Evolutionary conservation across 2,113 vertebrate species (phyloP).

Genomic region (Piprites chloris): DNA sequence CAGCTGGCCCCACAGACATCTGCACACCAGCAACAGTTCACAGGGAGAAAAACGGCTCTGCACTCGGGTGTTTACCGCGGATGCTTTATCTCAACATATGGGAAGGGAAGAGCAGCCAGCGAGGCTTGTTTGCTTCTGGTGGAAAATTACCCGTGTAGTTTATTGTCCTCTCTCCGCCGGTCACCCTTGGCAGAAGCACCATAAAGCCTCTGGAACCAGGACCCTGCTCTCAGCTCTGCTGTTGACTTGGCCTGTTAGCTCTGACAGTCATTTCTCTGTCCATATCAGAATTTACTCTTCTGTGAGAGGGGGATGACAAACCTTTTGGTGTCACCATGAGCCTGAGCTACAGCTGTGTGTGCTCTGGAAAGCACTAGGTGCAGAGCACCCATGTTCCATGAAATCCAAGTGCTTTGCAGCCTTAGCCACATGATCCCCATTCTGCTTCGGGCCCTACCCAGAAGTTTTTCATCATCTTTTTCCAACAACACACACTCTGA

Average conservation of each 20-base stretch:
- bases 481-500: not conserved
- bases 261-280: not conserved
- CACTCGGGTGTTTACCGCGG: not conserved
- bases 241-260: not conserved
- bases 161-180: not conserved
- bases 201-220: not conserved
- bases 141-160: not conserved
- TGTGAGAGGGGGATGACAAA: not conserved
- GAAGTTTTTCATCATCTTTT: not conserved
- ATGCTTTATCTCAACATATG: constrained; percentile 27
- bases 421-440: not conserved
- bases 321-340: not conserved
- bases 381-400: not conserved
- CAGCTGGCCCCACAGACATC: not conserved
- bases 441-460: not conserved
- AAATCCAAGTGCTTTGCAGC: not conserved
- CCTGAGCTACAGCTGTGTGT: not conserved
- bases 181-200: constrained; percentile 5
- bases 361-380: not conserved
- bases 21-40: not conserved
- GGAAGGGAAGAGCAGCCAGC: constrained; percentile 25
- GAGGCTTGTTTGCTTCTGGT: not conserved
- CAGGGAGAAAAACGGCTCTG: not conserved
- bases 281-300: not conserved
- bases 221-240: not conserved